These are phyloP conservation scores for Matsumurasca onukii DNA, from an alignment of 1,140 invertebrate genomes.

Conservation along the genomic window DNA sequence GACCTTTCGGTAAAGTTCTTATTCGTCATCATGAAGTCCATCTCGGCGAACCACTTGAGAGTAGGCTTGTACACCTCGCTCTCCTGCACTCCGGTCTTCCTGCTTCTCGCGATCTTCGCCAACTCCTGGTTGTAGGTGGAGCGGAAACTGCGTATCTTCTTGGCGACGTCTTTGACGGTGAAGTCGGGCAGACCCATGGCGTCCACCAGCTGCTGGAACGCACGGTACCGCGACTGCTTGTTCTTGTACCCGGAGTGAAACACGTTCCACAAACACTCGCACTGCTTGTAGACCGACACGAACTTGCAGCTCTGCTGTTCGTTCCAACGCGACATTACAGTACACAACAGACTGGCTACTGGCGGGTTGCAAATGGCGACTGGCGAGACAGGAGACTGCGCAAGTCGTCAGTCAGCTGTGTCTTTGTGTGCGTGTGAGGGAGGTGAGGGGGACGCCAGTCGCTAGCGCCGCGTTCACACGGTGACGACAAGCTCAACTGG, in stretches of 20 bases:
- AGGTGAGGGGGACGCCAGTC: no score
- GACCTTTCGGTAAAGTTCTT: no score
- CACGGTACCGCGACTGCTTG: background rate
- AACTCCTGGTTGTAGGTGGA: background rate
- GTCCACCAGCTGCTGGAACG: background rate
- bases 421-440: no score
- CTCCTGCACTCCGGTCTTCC: background rate
- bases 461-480: no score
- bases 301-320: background rate
- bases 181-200: background rate
- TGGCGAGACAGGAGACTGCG: no score
- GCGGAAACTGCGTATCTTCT: background rate
- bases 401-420: no score
- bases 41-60: background rate
- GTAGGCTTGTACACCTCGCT: background rate
- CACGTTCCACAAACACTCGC: background rate
- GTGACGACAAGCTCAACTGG: no score
- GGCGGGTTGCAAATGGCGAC: no score
- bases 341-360: no score
- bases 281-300: background rate
- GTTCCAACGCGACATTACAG: no score
- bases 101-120: background rate
- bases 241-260: background rate
- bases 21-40: background rate
- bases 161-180: background rate